Percentiles rank a stretch among this genome's conserved stretches.
Conservation (phyloP, 2,888 invertebrate species). For the Himalopsyche anomala region DNA sequence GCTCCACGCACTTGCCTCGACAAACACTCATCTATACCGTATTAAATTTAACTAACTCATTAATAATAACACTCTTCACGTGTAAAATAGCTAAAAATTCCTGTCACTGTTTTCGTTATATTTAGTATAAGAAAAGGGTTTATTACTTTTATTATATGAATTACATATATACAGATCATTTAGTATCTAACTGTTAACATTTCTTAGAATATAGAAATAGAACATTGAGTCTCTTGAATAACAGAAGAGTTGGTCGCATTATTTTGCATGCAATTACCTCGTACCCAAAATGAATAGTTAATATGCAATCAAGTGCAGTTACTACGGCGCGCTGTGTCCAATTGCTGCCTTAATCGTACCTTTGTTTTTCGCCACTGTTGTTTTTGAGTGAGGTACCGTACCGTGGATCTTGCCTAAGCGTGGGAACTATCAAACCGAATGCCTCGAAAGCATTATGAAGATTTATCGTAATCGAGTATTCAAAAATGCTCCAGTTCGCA, state of each 20-base stretch:
- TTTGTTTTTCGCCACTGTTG: constrained; percentile 59
- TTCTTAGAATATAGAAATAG: neutral
- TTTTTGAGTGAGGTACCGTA: constrained; percentile 49
- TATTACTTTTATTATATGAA: too few species aligned
- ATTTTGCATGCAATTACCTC: constrained; percentile 27
- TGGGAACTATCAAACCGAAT: constrained; percentile 41
- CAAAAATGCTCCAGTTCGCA: constrained; percentile 40
- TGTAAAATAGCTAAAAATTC: too few species aligned
- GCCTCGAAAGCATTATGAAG: constrained; percentile 36
- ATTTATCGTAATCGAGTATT: constrained; percentile 36
- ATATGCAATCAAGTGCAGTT: constrained; percentile 62
- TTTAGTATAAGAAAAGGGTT: too few species aligned
- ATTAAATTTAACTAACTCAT: too few species aligned
- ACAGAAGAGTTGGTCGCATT: neutral
- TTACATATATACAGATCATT: too few species aligned
- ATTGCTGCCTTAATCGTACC: constrained; percentile 56
- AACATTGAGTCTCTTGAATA: constrained; percentile 14
- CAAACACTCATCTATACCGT: neutral
- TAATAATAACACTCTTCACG: too few species aligned
- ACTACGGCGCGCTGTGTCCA: constrained; percentile 57
- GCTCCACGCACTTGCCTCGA: neutral
- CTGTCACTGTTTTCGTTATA: too few species aligned
- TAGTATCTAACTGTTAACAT: neutral
- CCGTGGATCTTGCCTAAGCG: constrained; percentile 41
- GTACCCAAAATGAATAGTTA: constrained; percentile 55